Conservation (phyloP, 2,797 vertebrate genomes). For the Sorex maritimensis region DNA sequence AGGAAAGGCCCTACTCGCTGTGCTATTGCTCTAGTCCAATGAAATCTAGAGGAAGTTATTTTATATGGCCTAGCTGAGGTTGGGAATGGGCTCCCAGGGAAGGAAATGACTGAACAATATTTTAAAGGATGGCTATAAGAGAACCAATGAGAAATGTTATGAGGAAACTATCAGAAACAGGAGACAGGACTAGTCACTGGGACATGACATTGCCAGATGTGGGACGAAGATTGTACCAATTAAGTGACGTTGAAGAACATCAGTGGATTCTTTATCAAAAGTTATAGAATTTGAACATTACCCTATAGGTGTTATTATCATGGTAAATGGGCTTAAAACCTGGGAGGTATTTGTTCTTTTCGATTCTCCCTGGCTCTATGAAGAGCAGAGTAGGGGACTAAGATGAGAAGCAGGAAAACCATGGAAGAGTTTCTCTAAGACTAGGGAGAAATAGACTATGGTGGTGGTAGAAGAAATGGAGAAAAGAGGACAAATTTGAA, state of each 20-base stretch:
- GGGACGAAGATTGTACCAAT: not conserved
- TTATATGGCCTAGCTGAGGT: not conserved
- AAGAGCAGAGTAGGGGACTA: not conserved
- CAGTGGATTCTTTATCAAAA: not conserved
- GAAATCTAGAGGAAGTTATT: not conserved
- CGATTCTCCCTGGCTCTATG: not conserved
- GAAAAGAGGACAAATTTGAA: not conserved
- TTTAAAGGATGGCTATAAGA: not conserved
- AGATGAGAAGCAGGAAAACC: constrained; percentile 13
- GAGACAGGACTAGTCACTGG: not conserved
- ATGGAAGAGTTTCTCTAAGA: not conserved
- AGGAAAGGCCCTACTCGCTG: too few relatives aligned
- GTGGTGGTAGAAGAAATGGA: not conserved
- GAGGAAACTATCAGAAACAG: not conserved
- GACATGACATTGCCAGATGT: not conserved
- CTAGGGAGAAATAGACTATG: not conserved
- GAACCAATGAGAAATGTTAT: not conserved
- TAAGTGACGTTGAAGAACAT: not conserved
- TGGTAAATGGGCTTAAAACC: not conserved
- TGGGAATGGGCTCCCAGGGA: not conserved
- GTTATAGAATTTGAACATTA: not conserved
- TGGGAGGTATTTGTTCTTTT: not conserved
- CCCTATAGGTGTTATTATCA: not conserved
- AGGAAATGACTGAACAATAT: not conserved
- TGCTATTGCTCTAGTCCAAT: not conserved